phyloP scores from a whole-genome alignment of 1,140 invertebrate species.

The Antheraea pernyi region DNA sequence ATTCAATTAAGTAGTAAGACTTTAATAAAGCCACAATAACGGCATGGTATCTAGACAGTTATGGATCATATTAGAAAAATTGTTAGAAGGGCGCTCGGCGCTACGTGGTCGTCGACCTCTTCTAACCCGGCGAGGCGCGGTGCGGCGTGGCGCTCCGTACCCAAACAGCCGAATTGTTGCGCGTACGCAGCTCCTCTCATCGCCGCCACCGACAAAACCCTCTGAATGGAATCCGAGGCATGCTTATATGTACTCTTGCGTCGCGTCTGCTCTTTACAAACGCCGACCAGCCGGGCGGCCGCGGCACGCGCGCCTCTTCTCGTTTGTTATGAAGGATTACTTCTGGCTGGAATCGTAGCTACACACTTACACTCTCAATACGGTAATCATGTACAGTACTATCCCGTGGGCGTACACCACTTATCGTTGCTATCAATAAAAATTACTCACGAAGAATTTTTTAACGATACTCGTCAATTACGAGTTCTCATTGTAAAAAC shows the following conservation, averaged over 20 bases:
- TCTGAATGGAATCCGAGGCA: constrained; percentile 42
- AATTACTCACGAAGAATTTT: neutral
- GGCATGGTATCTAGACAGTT: constrained; percentile 24
- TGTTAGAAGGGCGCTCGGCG: constrained; percentile 51
- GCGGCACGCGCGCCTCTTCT: constrained; percentile 24
- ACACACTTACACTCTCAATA: neutral
- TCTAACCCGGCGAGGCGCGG: constrained; percentile 14
- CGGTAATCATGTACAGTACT: neutral
- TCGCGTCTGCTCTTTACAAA: constrained; percentile 13
- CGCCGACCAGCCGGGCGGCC: neutral
- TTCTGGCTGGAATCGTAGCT: neutral
- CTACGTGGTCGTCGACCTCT: constrained; percentile 55
- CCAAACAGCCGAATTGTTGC: constrained; percentile 62
- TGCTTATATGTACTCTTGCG: constrained; percentile 23
- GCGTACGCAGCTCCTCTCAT: constrained; percentile 49
- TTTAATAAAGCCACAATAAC: neutral
- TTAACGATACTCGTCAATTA: neutral
- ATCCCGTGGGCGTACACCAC: neutral
- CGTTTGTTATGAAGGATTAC: constrained; percentile 22
- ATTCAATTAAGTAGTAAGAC: neutral
- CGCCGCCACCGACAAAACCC: constrained; percentile 41
- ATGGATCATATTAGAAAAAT: constrained; percentile 53
- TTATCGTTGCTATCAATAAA: neutral
- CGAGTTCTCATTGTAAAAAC: too few relatives aligned
- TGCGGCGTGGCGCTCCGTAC: constrained; percentile 24